phyloP scores from a whole-genome alignment of 1,140 invertebrate genomes.

The Aporrectodea caliginosa region DNA sequence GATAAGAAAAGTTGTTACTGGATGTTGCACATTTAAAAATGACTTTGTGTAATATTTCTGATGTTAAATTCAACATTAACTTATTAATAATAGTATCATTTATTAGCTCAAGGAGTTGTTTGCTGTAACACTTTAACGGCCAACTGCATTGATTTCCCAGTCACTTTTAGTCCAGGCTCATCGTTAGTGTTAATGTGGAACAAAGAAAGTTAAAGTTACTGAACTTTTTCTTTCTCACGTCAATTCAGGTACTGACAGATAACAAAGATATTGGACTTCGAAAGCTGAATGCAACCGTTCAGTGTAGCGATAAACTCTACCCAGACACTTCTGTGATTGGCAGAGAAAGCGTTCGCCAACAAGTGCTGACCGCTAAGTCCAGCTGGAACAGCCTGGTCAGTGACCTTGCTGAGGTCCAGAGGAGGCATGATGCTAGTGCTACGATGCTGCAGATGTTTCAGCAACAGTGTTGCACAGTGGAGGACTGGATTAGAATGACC shows the following conservation, averaged over 20 bases:
- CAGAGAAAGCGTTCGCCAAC: slow-evolving; percentile 77
- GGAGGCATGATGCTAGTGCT: slow-evolving; percentile 50
- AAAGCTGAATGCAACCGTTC: slow-evolving; percentile 68
- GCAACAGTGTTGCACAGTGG: slow-evolving; percentile 72
- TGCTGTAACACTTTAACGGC: too few species aligned
- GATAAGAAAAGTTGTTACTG: too few species aligned
- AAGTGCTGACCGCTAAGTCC: slow-evolving; percentile 67
- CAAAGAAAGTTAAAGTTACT: too few species aligned
- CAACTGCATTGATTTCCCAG: too few species aligned
- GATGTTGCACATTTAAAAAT: too few species aligned
- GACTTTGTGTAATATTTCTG: too few species aligned
- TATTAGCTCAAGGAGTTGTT: too few species aligned
- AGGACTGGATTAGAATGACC: slow-evolving; percentile 78
- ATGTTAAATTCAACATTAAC: too few species aligned
- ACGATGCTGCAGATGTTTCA: slow-evolving; percentile 61
- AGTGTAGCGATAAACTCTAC: slow-evolving; percentile 77
- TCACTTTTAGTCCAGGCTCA: too few species aligned
- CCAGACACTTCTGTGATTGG: slow-evolving; percentile 86
- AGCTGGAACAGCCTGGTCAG: slow-evolving; percentile 80
- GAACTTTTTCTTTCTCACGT: too few species aligned
- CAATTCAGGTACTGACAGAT: slow-evolving; percentile 69
- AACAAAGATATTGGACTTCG: slow-evolving; percentile 79
- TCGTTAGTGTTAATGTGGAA: too few species aligned
- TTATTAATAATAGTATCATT: too few species aligned
- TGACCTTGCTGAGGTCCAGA: slow-evolving; percentile 65